A percentile compares a stretch with the other conserved stretches of the same genome.
Conservation (phyloP, 2,113 vertebrate species). For the Geococcyx californianus region DNA sequence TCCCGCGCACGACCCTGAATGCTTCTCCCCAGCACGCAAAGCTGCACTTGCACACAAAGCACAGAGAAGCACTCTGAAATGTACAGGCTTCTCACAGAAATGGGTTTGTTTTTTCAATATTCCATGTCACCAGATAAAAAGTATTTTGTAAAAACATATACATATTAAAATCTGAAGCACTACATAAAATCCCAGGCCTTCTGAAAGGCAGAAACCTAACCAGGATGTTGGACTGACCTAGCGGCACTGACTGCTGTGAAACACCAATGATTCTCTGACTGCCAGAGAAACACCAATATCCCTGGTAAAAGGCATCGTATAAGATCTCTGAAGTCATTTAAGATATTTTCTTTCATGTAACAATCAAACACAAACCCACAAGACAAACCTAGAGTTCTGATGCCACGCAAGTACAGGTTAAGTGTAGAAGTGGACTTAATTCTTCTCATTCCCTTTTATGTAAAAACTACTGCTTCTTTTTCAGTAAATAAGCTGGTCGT, state of each 20-base stretch:
- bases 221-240: not conserved
- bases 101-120: too few species aligned
- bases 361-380: not conserved
- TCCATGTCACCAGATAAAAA: not conserved
- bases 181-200: not conserved
- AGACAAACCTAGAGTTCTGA: too few species aligned
- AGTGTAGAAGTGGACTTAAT: too few species aligned
- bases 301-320: rapidly evolving
- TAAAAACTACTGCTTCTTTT: too few species aligned
- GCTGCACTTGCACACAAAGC: not conserved
- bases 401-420: too few species aligned
- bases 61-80: not conserved
- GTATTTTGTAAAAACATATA: not conserved
- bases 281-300: not conserved
- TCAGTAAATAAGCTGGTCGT: too few species aligned
- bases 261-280: too few species aligned
- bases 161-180: not conserved
- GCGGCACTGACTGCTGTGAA: not conserved
- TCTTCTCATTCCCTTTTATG: too few species aligned
- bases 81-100: too few species aligned
- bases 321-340: not conserved
- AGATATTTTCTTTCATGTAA: not conserved
- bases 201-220: not conserved
- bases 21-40: not conserved
- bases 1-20: not conserved